phyloP scores from a whole-genome alignment of 2,797 vertebrate genomes.

The Champsocephalus esox region DNA sequence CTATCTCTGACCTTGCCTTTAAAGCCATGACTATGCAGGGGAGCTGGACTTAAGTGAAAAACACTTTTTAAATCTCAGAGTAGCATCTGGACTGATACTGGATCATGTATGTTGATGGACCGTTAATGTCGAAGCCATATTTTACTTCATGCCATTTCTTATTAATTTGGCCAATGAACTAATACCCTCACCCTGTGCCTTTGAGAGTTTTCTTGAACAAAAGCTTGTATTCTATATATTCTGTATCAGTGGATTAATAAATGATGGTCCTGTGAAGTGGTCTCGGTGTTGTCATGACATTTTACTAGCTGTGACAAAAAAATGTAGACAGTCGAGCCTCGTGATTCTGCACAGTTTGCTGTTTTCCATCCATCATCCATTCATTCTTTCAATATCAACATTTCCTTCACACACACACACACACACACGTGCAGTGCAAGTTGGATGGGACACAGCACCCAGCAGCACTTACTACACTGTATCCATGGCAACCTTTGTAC shows the following conservation, averaged over 20 bases:
- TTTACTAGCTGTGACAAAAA: conserved; percentile 32
- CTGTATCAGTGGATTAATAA: conserved; percentile 73
- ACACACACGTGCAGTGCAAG: conserved; percentile 14
- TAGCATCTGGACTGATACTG: conserved; percentile 55
- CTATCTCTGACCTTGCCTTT: conserved; percentile 56
- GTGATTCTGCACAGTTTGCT: conserved; percentile 29
- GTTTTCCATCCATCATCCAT: conserved; percentile 13
- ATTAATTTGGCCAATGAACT: conserved; percentile 61
- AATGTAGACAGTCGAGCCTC: not conserved
- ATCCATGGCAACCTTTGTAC: conserved; percentile 51
- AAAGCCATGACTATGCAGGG: conserved; percentile 71
- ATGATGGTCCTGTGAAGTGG: conserved; percentile 67
- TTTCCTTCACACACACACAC: not conserved
- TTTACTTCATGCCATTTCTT: conserved; percentile 39
- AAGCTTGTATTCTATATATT: conserved; percentile 65
- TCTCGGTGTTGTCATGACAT: conserved; percentile 57
- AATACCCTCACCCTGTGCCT: conserved; percentile 76
- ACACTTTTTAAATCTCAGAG: conserved; percentile 30
- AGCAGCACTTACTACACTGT: conserved; percentile 32
- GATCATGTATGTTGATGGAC: conserved; percentile 24
- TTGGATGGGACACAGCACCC: conserved; percentile 24
- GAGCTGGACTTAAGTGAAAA: conserved; percentile 53
- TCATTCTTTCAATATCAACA: not conserved
- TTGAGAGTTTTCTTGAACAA: conserved; percentile 68
- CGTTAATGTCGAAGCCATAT: conserved; percentile 53